Evolutionary conservation across 2,113 vertebrate species (phyloP), one percentile per base, ranked within the genome.

Genomic region (Ceratotherium simum): DNA sequence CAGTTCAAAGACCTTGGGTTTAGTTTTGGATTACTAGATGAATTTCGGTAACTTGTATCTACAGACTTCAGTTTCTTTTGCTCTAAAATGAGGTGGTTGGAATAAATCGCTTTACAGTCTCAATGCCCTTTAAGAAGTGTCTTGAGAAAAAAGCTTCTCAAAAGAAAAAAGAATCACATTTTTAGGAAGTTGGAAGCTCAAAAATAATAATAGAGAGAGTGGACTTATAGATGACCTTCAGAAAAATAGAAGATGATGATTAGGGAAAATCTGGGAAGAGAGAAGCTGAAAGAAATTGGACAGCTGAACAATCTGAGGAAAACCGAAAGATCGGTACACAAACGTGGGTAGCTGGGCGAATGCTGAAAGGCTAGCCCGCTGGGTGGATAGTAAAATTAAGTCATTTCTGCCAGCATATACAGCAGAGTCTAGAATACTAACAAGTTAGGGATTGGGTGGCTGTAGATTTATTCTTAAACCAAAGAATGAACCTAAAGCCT

Each of bases 141-240:
- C 33, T 62, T 62, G 51, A 80, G 39, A 72, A 91, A 42, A 86
- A 48, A 51, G 5, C 16, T 60, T 70, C 56, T 80, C 16, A 13
- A 29, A 87, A 81, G 14, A 96, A 54, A 6, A 73, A 87, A 5
- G 16, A 60, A 85, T 60, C 46, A 54, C 6, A n/a, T 70, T 72
- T 78, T 90, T 46, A 87, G 75, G 69, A 91, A 90, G 46, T 46
- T 79, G 67, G 79, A 81, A 95, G 54, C 21, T 92, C 23, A 60
- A 94, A 20, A 31, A 75, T 72, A 76, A 92, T 5, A 76, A 91
- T 36, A 36, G 56, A 72, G 72, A 76, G 39, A 95, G 21, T 14
- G 31, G 33, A 51, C 21, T 75, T 79, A 20, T 62, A 95, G 69
- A 33, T 69, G 33, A 86, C 20, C 39, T 96, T 93, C 11, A 64